Percentiles rank a stretch among this genome's conserved stretches.
Conservation (phyloP, 2,888 invertebrate genomes). For the Campoletis raptor region DNA sequence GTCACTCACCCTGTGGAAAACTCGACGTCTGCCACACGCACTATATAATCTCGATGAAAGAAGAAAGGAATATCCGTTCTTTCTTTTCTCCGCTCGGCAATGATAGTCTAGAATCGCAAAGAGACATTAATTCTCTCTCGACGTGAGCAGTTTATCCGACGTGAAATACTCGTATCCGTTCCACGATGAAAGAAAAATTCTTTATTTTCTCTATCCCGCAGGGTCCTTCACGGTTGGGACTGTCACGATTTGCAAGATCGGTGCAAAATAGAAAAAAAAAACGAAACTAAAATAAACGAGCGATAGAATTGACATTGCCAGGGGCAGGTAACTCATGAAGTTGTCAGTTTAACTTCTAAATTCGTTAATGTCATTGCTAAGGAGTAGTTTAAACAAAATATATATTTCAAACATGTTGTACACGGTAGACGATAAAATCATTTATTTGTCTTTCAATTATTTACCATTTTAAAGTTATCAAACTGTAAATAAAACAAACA, state of each 20-base stretch:
- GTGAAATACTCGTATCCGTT: slow-evolving; percentile 38
- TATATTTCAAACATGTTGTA: not conserved
- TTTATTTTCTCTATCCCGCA: slow-evolving; percentile 8
- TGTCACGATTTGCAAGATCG: not conserved
- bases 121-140: slow-evolving; percentile 58
- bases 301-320: not conserved
- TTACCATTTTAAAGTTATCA: not conserved
- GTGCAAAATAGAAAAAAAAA: not conserved
- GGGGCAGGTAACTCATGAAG: not conserved
- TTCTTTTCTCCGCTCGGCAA: slow-evolving; percentile 36
- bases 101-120: slow-evolving; percentile 28
- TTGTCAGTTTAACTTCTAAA: not conserved
- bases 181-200: slow-evolving; percentile 3
- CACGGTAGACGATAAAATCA: not conserved
- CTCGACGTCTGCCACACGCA: slow-evolving; percentile 37
- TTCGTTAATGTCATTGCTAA: not conserved
- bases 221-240: not conserved
- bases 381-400: not conserved
- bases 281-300: not conserved
- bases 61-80: slow-evolving; percentile 17
- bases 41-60: slow-evolving; percentile 21
- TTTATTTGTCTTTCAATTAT: not conserved
- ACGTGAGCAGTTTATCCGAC: slow-evolving; percentile 39
- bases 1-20: slow-evolving; percentile 41
- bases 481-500: not conserved